phyloP scores from a whole-genome alignment of 2,888 invertebrate genomes.

The Tolmerus cingulatus region DNA sequence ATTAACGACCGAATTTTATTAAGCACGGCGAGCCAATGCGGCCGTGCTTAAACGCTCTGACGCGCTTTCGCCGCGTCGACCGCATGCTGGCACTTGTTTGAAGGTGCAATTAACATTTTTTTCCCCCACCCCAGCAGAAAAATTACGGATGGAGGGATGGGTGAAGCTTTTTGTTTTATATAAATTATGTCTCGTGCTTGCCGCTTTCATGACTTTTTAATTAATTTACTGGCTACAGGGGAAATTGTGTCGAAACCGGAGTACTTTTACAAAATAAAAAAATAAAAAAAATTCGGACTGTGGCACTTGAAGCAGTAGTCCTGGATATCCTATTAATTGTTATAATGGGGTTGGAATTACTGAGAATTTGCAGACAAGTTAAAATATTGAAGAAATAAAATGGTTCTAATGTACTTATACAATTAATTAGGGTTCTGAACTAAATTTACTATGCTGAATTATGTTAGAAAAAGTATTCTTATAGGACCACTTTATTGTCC shows the following conservation, averaged over 20 bases:
- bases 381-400: not conserved
- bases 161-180: not conserved
- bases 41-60: not conserved
- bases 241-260: not conserved
- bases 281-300: not conserved
- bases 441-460: no score
- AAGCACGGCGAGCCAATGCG: not conserved
- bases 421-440: no score
- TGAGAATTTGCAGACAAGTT: not conserved
- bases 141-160: not conserved
- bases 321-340: not conserved
- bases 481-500: no score
- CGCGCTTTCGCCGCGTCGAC: not conserved
- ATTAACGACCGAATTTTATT: conserved; percentile 18
- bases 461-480: no score
- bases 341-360: not conserved
- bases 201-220: not conserved
- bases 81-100: not conserved
- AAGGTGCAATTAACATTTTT: not conserved
- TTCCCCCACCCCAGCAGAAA: not conserved
- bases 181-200: not conserved
- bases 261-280: not conserved
- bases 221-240: not conserved
- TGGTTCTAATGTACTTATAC: no score
- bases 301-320: not conserved